Evolutionary conservation across 2,888 invertebrate genomes (phyloP), one percentile per base, ranked within the genome.

Genomic region (Callyntrura sp.): DNA sequence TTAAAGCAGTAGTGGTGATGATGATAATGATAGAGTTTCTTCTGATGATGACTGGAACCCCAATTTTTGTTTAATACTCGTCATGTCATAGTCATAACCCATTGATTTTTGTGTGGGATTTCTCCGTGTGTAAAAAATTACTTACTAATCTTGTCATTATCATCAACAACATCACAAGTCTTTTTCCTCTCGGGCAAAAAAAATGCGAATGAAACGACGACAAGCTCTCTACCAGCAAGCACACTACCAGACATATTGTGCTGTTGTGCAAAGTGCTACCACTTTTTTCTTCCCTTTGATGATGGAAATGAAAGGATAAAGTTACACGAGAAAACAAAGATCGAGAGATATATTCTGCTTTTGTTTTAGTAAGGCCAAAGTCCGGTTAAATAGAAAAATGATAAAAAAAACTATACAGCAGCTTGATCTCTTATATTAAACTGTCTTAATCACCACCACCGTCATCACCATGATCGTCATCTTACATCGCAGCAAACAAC

Each of bases 71-170:
- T 86, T 78, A 78, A 78, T 78, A 43, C 82, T 78, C 65, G 79
- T 89, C 84, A 79, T 89, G 79, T 89, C 84, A 79, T 89, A 35
- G 85, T 83, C 85, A 89, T 48, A 85, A 88, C 83, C 78, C 83
- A 83, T 88, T 84, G 73, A 76, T n/a, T 82, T 62, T 81, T 62
- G 62, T 20, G 81, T 60, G 81, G 81, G 81, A 76, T 51, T 83
- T 73, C 62, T 87, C 20, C 48, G 81, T 70, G 84, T 83, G 88
- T 88, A 65, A 82, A 85, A 85, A 85, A 85, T 82, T 85, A 81
- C 57, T 82, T 85, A 51, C 70, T 90, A 90, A 90, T 90, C 90
- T 81, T 85, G 70, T 85, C 90, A 82, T 90, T 85, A 81, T 68
- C 62, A 83, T 88, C 73, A 68, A 60, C 82, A 62, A 51, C 48